Conservation (phyloP, 2,797 vertebrate species). For the Notoglanidium macrostoma region DNA sequence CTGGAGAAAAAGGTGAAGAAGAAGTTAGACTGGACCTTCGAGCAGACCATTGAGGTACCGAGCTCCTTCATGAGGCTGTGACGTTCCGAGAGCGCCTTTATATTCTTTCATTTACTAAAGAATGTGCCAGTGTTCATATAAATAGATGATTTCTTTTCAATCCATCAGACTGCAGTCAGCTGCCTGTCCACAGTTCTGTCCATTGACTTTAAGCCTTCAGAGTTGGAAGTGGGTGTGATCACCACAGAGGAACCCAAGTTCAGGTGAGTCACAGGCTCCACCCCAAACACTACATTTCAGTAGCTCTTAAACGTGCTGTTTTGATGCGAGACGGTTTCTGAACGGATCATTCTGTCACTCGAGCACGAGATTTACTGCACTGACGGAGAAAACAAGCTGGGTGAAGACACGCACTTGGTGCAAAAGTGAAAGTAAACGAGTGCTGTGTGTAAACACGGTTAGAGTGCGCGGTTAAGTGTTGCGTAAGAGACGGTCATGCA, state of each 20-base stretch:
- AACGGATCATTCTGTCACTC: not conserved
- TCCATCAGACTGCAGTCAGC: slow-evolving; percentile 81
- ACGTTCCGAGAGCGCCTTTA: not conserved
- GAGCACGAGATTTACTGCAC: not conserved
- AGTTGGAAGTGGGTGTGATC: slow-evolving; percentile 85
- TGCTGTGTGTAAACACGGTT: not conserved
- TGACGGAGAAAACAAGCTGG: not conserved
- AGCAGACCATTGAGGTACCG: slow-evolving; percentile 92
- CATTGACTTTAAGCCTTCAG: slow-evolving; percentile 88
- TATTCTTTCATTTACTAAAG: not conserved
- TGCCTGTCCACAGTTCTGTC: slow-evolving; percentile 86
- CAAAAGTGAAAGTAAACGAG: not conserved
- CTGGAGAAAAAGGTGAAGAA: slow-evolving; percentile 99
- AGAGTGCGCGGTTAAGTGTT: not conserved
- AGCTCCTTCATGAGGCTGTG: not conserved
- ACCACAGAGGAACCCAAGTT: slow-evolving; percentile 84
- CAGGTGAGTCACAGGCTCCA: slow-evolving; percentile 71
- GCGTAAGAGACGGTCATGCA: not conserved
- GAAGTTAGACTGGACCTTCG: slow-evolving; percentile 97
- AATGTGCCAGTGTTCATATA: too few species aligned
- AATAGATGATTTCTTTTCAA: not conserved
- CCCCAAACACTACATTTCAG: not conserved
- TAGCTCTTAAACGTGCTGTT: not conserved
- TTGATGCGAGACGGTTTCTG: not conserved
- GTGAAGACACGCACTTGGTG: not conserved